These are phyloP conservation scores for Gila robusta DNA, from an alignment of 2,797 vertebrate species.

Conservation along the genomic window DNA sequence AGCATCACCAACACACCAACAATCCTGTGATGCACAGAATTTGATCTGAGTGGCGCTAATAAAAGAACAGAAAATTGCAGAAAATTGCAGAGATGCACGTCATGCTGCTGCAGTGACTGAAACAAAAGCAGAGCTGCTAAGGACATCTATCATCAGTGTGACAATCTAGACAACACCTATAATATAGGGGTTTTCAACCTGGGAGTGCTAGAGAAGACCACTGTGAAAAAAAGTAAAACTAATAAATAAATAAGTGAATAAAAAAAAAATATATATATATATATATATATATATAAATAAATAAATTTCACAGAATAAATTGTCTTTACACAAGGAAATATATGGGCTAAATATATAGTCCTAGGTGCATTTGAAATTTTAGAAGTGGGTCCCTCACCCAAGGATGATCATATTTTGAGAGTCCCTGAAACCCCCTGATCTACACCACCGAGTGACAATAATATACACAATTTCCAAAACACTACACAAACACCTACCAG, in stretches of 20 bases:
- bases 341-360: too few relatives aligned
- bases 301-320: not conserved
- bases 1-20: not conserved
- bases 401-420: not conserved
- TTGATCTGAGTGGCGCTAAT: conserved; percentile 7
- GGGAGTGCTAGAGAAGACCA: not conserved
- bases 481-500: not conserved
- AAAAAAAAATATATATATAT: too few relatives aligned
- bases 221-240: not conserved
- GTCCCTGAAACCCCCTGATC: not conserved
- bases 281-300: not conserved
- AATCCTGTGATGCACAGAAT: not conserved
- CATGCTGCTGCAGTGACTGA: conserved; percentile 11
- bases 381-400: not conserved
- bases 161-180: not conserved
- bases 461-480: not conserved
- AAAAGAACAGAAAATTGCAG: conserved; percentile 24
- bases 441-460: not conserved
- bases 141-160: conserved; percentile 14
- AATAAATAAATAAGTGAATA: not conserved
- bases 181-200: not conserved
- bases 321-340: not conserved
- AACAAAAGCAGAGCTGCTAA: conserved; percentile 17
- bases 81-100: conserved; percentile 18
- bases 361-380: not conserved